phyloP scores from a whole-genome alignment of 2,888 invertebrate genomes.

The Metacarcinus magister region DNA sequence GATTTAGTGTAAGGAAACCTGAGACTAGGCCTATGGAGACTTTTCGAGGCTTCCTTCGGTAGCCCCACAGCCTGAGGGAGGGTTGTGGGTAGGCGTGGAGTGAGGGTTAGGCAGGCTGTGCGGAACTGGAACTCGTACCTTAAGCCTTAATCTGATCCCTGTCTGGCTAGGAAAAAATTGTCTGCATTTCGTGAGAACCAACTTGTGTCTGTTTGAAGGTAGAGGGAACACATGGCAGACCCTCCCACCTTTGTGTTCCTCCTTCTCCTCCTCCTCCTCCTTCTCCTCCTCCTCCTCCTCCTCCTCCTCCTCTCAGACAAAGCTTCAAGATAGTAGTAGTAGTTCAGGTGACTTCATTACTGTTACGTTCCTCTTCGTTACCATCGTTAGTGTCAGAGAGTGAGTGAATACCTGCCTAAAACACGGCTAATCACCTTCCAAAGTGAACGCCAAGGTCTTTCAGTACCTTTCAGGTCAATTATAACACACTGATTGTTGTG shows the following conservation, averaged over 20 bases:
- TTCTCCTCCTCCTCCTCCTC: neutral
- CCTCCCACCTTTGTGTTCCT: neutral
- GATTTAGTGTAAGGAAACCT: slow-evolving; percentile 49
- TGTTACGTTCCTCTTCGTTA: neutral
- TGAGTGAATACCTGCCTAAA: neutral
- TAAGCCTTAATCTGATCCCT: slow-evolving; percentile 29
- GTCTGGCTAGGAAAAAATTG: neutral
- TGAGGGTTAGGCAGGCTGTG: neutral
- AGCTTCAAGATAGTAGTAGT: neutral
- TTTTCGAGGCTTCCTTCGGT: neutral
- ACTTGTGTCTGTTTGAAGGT: neutral
- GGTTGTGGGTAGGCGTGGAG: neutral
- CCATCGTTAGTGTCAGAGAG: neutral
- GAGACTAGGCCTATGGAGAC: slow-evolving; percentile 41
- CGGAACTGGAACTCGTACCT: slow-evolving; percentile 15
- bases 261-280: neutral
- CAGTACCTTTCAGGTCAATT: neutral
- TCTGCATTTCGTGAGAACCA: slow-evolving; percentile 53
- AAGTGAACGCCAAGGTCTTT: neutral
- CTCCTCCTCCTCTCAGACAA: neutral
- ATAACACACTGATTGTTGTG: neutral
- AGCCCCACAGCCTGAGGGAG: neutral
- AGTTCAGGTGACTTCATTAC: neutral
- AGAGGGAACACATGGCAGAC: neutral
- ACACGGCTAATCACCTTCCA: neutral